These are phyloP conservation scores for Zophobas morio DNA, from an alignment of 1,140 invertebrate species.

Conservation along the genomic window DNA sequence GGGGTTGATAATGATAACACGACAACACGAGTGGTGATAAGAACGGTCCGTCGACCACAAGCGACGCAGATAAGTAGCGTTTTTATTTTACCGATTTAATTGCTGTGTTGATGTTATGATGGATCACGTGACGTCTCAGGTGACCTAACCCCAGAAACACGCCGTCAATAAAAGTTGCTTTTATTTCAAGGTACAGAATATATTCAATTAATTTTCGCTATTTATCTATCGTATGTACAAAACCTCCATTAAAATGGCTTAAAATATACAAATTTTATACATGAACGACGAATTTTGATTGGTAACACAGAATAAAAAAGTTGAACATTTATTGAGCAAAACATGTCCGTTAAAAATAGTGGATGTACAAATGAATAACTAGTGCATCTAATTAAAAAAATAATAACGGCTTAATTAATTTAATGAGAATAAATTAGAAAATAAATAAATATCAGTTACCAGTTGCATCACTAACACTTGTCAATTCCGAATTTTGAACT, in stretches of 20 bases:
- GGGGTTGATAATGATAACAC: too few relatives aligned
- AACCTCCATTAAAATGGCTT: conserved; percentile 31
- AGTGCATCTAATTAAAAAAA: conserved; percentile 34
- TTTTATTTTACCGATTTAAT: too few relatives aligned
- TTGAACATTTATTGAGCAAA: conserved; percentile 46
- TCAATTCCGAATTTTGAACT: conserved; percentile 5
- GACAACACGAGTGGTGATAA: too few relatives aligned
- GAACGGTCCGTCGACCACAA: too few relatives aligned
- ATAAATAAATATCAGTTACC: conserved; percentile 53
- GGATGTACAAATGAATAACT: conserved; percentile 30
- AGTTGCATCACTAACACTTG: conserved; percentile 44
- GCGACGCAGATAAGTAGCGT: too few relatives aligned
- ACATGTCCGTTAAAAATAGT: conserved; percentile 16
- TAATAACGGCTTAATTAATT: conserved; percentile 29
- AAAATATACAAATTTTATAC: conserved; percentile 26
- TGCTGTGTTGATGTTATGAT: too few relatives aligned
- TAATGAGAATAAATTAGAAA: conserved; percentile 49
- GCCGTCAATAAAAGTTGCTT: conserved; percentile 27
- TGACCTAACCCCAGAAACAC: neutral
- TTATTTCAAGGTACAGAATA: conserved; percentile 46
- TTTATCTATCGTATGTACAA: conserved; percentile 30
- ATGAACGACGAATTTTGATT: conserved; percentile 28
- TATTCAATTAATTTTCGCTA: conserved; percentile 35
- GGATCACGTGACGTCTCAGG: too few relatives aligned
- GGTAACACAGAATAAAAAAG: conserved; percentile 22